These are phyloP conservation scores for Eledona agricola DNA, from an alignment of 2,888 invertebrate species.

Conservation along the genomic window DNA sequence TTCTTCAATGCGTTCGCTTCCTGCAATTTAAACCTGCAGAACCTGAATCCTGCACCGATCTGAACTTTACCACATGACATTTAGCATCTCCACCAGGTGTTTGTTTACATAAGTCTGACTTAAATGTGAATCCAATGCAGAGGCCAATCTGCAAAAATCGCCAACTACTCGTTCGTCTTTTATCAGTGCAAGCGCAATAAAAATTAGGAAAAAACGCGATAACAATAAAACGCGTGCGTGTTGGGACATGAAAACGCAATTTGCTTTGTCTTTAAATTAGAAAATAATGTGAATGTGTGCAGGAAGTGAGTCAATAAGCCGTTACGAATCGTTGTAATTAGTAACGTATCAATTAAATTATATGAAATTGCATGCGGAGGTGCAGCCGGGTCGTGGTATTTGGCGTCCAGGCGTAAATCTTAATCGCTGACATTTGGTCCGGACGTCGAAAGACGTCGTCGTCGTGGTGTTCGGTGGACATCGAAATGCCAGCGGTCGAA, in stretches of 20 bases:
- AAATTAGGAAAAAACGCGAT: constrained; percentile 8
- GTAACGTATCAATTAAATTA: constrained; percentile 28
- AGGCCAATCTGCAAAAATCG: neutral
- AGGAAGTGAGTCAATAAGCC: constrained; percentile 32
- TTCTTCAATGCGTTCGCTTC: too few relatives aligned
- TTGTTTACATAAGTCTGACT: too few relatives aligned
- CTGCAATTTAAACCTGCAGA: too few relatives aligned
- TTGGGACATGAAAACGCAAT: constrained; percentile 21
- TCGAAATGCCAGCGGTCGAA: constrained; percentile 50
- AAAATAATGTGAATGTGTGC: constrained; percentile 30
- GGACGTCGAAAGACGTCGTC: constrained; percentile 34
- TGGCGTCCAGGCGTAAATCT: constrained; percentile 35
- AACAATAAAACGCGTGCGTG: constrained; percentile 21
- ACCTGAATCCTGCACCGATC: too few relatives aligned
- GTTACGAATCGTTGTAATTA: constrained; percentile 27
- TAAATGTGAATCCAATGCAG: too few relatives aligned
- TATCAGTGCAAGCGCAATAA: too few relatives aligned
- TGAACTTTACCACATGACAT: too few relatives aligned
- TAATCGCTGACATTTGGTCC: constrained; percentile 39
- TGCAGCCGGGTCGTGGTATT: constrained; percentile 35
- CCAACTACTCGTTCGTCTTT: neutral
- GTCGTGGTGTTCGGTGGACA: too few relatives aligned
- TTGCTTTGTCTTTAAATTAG: constrained; percentile 23
- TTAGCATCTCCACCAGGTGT: too few relatives aligned
- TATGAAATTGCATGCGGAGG: constrained; percentile 10